phyloP scores from a whole-genome alignment of 2,113 vertebrate species.

The Epinephelus lanceolatus region DNA sequence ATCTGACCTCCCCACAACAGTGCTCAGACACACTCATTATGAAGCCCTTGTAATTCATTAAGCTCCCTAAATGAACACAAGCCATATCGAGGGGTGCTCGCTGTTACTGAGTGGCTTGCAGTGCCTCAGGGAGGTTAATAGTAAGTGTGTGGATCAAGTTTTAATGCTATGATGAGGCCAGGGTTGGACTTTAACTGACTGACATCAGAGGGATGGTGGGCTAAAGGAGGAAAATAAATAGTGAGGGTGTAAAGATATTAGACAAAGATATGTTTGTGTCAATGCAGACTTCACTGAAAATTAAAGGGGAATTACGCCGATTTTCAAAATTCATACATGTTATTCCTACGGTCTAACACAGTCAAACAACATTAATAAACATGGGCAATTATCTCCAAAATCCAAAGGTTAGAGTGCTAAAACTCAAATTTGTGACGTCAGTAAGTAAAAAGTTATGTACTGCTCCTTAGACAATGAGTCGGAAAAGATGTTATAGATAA shows the following conservation, averaged over 20 bases:
- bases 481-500: too few species aligned
- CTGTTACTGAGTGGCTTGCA: conserved; percentile 58
- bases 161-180: conserved; percentile 51
- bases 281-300: background rate
- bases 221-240: background rate
- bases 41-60: conserved; percentile 81
- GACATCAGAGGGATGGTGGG: background rate
- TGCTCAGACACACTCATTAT: conserved; percentile 73
- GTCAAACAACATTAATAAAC: too few species aligned
- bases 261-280: background rate
- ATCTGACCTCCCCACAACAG: conserved; percentile 72
- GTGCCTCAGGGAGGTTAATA: conserved; percentile 62
- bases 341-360: too few species aligned
- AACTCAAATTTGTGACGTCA: too few species aligned
- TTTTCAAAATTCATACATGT: too few species aligned
- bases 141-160: conserved; percentile 55
- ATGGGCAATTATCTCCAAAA: too few species aligned
- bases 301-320: too few species aligned
- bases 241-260: background rate
- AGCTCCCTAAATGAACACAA: conserved; percentile 76
- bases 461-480: too few species aligned
- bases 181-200: conserved; percentile 21
- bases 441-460: too few species aligned
- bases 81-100: conserved; percentile 56
- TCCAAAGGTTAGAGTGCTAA: too few species aligned